phyloP scores from a whole-genome alignment of 2,797 vertebrate species.

The Molossus alvarezi region DNA sequence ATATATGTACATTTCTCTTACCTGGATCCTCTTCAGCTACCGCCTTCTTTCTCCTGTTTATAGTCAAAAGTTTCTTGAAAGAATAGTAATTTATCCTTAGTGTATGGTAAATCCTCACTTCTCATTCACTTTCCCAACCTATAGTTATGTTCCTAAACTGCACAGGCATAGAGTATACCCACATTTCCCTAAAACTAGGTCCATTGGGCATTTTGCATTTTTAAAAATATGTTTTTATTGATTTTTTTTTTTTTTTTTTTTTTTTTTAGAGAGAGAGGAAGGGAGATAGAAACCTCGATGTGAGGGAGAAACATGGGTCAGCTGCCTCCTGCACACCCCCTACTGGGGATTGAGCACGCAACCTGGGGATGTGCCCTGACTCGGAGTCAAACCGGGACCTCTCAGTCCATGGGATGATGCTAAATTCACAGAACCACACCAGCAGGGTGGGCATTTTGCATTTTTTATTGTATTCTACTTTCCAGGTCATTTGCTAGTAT shows the following conservation, averaged over 20 bases:
- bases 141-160: background rate
- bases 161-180: background rate
- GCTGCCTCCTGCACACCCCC: too few species aligned
- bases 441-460: too few species aligned
- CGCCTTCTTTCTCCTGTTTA: conserved; percentile 53
- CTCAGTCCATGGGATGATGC: too few species aligned
- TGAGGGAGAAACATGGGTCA: too few species aligned
- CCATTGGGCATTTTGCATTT: background rate
- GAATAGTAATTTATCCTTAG: background rate
- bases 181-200: conserved; percentile 19
- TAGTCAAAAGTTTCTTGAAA: background rate
- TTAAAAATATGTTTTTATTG: too few species aligned
- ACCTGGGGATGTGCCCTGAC: too few species aligned
- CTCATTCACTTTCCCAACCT: background rate
- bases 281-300: too few species aligned
- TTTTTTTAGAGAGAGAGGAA: too few species aligned
- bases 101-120: background rate
- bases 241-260: too few species aligned
- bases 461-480: background rate
- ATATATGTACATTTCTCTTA: background rate
- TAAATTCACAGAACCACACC: too few species aligned
- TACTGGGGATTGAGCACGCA: too few species aligned
- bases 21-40: background rate
- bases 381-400: too few species aligned
- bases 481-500: background rate